These are phyloP conservation scores for Diachasmimorpha longicaudata DNA, from an alignment of 1,140 invertebrate species.

Conservation along the genomic window DNA sequence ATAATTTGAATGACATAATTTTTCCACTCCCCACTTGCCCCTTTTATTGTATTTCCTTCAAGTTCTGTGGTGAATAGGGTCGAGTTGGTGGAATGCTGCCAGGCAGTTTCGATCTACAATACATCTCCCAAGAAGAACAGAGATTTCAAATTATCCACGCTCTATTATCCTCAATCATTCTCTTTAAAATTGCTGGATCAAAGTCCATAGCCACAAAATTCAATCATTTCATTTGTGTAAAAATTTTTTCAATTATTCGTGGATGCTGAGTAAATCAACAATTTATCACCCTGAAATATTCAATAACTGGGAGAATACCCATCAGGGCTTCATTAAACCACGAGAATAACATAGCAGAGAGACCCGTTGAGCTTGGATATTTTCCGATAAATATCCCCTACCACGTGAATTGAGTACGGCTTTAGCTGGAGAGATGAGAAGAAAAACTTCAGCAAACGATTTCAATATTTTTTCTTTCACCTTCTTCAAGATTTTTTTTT, in stretches of 20 bases:
- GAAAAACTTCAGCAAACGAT: neutral
- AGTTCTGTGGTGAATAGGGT: neutral
- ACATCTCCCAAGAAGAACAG: neutral
- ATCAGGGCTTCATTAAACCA: neutral
- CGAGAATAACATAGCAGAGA: neutral
- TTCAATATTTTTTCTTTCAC: neutral
- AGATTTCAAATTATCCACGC: neutral
- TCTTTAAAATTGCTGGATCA: too few species aligned
- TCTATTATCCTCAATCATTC: neutral
- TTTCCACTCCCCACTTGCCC: neutral
- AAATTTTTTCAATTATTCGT: neutral
- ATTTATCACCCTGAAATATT: neutral
- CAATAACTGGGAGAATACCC: neutral
- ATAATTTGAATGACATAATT: neutral
- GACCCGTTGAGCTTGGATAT: neutral
- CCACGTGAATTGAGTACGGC: neutral
- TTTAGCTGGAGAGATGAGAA: neutral
- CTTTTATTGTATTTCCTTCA: neutral
- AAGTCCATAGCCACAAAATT: too few species aligned
- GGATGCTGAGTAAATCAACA: neutral
- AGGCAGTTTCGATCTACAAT: neutral
- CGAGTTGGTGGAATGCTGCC: neutral
- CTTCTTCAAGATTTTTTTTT: neutral
- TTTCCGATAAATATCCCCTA: neutral
- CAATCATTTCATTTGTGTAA: neutral